Conservation (phyloP, 2,888 invertebrate species). For the Cryptocheilus praepositus region DNA sequence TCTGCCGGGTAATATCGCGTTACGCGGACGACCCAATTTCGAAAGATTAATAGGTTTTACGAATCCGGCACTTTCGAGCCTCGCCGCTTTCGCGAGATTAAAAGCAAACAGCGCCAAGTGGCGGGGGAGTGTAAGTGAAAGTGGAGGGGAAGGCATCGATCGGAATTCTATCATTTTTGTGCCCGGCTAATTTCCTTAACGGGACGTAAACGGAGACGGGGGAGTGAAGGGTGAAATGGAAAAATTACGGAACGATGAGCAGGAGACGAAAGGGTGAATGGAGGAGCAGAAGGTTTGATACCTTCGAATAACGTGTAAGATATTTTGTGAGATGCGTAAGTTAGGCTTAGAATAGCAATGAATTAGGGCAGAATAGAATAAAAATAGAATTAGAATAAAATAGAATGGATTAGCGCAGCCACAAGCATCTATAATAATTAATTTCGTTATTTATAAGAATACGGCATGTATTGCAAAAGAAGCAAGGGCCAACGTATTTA, state of each 20-base stretch:
- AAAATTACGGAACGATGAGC: not conserved
- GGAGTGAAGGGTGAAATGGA: not conserved
- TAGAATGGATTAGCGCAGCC: too few relatives aligned
- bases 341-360: too few relatives aligned
- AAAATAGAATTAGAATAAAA: too few relatives aligned
- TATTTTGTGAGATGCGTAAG: too few relatives aligned
- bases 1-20: conserved; percentile 31
- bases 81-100: conserved; percentile 31
- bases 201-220: conserved; percentile 22
- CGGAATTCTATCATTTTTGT: conserved; percentile 25
- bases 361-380: too few relatives aligned
- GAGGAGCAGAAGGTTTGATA: too few relatives aligned
- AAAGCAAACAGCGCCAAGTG: conserved; percentile 31
- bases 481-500: too few relatives aligned
- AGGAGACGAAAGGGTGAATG: not conserved
- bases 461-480: too few relatives aligned
- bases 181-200: conserved; percentile 35
- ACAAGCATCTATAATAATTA: too few relatives aligned
- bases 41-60: conserved; percentile 41
- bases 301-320: too few relatives aligned
- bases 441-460: too few relatives aligned
- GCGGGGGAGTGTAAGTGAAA: not conserved
- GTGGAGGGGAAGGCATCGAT: not conserved
- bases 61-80: conserved; percentile 29
- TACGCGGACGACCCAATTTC: conserved; percentile 43